These are phyloP conservation scores for Serrognathus titanus DNA, from an alignment of 2,888 invertebrate species.

Conservation along the genomic window DNA sequence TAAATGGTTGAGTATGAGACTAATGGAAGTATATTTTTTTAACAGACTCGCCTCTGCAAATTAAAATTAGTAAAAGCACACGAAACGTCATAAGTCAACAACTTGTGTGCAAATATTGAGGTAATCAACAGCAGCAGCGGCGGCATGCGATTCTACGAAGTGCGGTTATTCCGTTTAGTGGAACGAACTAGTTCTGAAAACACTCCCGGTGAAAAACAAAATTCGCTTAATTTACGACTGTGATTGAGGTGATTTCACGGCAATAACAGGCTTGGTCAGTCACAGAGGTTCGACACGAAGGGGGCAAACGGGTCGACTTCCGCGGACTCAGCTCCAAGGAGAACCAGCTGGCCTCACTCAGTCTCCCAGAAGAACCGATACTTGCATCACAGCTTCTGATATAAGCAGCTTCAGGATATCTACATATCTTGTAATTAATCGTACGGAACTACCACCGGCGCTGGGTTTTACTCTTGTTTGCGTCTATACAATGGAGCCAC, in stretches of 20 bases:
- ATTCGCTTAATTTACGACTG: slow-evolving; percentile 21
- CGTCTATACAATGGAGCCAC: not conserved
- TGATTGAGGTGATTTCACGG: slow-evolving; percentile 26
- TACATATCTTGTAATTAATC: slow-evolving; percentile 28
- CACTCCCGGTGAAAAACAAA: slow-evolving; percentile 9
- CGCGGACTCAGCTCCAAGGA: slow-evolving; percentile 24
- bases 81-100: not conserved
- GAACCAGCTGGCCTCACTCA: slow-evolving; percentile 21
- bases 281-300: slow-evolving; percentile 11
- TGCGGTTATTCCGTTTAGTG: not conserved
- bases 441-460: slow-evolving; percentile 24
- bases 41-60: too few relatives aligned
- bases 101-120: not conserved
- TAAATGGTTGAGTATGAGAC: too few relatives aligned
- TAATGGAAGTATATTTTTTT: too few relatives aligned
- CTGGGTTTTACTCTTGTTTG: slow-evolving; percentile 14
- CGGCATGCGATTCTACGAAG: not conserved
- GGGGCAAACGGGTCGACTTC: slow-evolving; percentile 22
- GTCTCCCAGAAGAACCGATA: slow-evolving; percentile 11
- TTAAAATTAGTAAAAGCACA: too few relatives aligned
- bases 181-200: not conserved
- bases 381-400: slow-evolving; percentile 23
- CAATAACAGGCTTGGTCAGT: slow-evolving; percentile 27
- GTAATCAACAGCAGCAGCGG: not conserved
- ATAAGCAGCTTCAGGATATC: slow-evolving; percentile 22